Conservation (phyloP, 1,140 invertebrate genomes). For the Eurosta solidaginis region DNA sequence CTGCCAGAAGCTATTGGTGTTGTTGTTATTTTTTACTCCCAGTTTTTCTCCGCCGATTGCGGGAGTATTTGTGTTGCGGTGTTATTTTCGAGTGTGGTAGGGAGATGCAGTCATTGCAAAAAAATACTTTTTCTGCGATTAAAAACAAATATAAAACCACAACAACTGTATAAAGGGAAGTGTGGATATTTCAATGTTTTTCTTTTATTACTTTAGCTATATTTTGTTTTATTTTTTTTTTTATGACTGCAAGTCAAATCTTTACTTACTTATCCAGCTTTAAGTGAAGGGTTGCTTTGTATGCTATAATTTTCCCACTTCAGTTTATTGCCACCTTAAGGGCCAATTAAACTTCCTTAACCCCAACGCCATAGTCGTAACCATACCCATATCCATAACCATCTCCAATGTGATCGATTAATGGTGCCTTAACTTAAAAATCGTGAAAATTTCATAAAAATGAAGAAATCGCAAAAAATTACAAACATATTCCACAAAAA, state of each 20-base stretch:
- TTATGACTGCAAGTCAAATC: background rate
- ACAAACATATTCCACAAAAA: too few relatives aligned
- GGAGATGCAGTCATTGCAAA: background rate
- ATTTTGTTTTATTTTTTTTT: background rate
- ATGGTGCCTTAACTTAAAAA: too few relatives aligned
- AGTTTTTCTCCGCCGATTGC: too few relatives aligned
- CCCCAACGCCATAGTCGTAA: too few relatives aligned
- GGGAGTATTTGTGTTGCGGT: background rate
- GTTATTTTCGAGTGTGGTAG: background rate
- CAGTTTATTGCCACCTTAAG: background rate
- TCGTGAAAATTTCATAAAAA: too few relatives aligned
- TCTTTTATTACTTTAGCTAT: too few relatives aligned
- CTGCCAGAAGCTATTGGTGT: background rate
- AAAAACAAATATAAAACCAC: background rate
- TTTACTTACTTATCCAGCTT: background rate
- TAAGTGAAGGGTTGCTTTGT: background rate
- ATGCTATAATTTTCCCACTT: background rate
- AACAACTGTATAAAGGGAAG: too few relatives aligned
- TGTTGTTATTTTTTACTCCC: background rate
- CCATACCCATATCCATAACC: too few relatives aligned
- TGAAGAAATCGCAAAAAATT: too few relatives aligned
- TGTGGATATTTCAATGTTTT: too few relatives aligned
- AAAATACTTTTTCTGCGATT: background rate
- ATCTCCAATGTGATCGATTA: too few relatives aligned
- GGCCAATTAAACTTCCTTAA: too few relatives aligned